Evolutionary conservation across 2,797 vertebrate species (phyloP).

Genomic region (Ceyx erithaca): DNA sequence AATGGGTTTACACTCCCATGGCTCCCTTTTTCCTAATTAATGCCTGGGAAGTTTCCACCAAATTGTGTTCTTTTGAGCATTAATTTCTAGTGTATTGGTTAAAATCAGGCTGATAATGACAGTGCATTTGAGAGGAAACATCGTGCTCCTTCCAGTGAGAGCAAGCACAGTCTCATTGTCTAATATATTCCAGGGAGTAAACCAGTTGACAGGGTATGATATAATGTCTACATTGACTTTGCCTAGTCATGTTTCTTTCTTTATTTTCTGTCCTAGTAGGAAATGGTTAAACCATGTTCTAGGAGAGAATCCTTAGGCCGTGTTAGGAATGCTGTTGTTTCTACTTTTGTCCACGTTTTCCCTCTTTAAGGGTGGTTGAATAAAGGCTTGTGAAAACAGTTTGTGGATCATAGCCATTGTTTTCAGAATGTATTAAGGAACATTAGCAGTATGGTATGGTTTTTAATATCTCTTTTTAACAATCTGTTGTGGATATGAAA

Average conservation of each 20-base stretch:
- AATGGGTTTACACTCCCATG: not conserved
- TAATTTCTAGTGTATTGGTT: not conserved
- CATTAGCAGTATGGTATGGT: not conserved
- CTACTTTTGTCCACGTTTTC: not conserved
- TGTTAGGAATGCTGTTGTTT: not conserved
- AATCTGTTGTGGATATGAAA: not conserved
- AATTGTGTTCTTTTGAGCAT: not conserved
- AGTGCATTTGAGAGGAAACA: not conserved
- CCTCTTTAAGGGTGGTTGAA: not conserved
- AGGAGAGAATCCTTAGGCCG: not conserved
- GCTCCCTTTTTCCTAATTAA: not conserved
- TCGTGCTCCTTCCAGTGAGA: not conserved
- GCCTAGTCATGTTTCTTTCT: not conserved
- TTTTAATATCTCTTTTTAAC: not conserved
- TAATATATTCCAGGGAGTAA: not conserved
- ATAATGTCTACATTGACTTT: not conserved
- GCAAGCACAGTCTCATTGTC: not conserved
- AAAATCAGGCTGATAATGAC: constrained; percentile 16
- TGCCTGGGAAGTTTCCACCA: not conserved
- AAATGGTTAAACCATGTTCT: not conserved
- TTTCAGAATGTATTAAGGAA: not conserved
- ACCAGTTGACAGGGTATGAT: not conserved
- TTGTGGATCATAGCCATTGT: not conserved
- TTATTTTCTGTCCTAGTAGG: not conserved
- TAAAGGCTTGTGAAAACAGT: not conserved